Conservation (phyloP, 2,113 vertebrate species). For the Salvelinus namaycush region DNA sequence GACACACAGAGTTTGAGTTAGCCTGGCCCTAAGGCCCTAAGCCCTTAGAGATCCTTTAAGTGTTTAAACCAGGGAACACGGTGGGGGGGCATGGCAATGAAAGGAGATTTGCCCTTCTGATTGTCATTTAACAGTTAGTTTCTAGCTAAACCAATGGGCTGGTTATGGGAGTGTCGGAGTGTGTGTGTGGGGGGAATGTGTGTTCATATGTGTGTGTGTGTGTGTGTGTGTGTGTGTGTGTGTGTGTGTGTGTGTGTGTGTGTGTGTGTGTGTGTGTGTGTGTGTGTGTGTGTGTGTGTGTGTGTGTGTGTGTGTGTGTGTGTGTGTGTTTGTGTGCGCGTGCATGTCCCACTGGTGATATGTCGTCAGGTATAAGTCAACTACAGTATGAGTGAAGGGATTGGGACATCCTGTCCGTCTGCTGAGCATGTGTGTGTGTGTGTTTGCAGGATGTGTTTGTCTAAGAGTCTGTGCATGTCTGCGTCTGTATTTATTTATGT, state of each 20-base stretch:
- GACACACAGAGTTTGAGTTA: not conserved
- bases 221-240: not conserved
- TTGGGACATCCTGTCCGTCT: too few species aligned
- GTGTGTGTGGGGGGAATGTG: conserved; percentile 4
- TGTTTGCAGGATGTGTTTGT: too few species aligned
- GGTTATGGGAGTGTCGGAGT: not conserved
- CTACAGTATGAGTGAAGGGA: too few species aligned
- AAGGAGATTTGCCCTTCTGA: conserved; percentile 57
- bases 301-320: too few species aligned
- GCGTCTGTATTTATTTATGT: too few species aligned
- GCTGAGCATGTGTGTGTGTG: too few species aligned
- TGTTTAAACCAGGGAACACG: conserved; percentile 54
- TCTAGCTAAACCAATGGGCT: conserved; percentile 12
- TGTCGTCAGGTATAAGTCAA: too few species aligned
- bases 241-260: not conserved
- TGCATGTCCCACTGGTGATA: too few species aligned
- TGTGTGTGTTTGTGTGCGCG: accelerated
- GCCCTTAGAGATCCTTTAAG: conserved; percentile 59
- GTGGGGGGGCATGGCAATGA: conserved; percentile 58
- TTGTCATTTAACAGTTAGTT: conserved; percentile 62
- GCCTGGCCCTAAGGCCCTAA: conserved; percentile 27
- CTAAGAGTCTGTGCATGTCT: too few species aligned
- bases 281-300: too few species aligned
- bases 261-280: not conserved
- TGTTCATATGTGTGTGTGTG: not conserved